A percentile compares a stretch with the other conserved stretches of the same genome.
phyloP scores from a whole-genome alignment of 2,797 vertebrate genomes.

The Buceros bicornis region DNA sequence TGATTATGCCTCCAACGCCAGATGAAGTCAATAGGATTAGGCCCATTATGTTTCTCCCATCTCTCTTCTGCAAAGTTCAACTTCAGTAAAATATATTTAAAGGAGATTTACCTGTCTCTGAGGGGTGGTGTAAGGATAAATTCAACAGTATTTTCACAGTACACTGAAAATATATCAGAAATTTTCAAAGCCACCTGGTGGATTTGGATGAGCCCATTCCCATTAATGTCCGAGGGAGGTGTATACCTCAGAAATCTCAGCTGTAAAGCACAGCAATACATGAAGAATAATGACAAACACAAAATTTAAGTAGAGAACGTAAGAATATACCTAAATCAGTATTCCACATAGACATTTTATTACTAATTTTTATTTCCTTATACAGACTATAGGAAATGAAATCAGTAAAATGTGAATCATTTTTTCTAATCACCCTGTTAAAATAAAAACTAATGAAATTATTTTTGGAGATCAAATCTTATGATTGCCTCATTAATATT shows the following conservation, averaged over 20 bases:
- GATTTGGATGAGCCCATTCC: constrained; percentile 47
- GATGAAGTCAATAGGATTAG: constrained; percentile 56
- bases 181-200: constrained; percentile 52
- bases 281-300: constrained; percentile 29
- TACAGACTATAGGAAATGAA: background rate
- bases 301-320: constrained; percentile 45
- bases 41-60: constrained; percentile 37
- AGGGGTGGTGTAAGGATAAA: constrained; percentile 46
- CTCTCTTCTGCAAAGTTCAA: constrained; percentile 29
- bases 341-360: constrained; percentile 4
- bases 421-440: constrained; percentile 26
- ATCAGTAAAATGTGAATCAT: constrained; percentile 7
- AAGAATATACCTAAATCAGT: constrained; percentile 28
- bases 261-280: constrained; percentile 11
- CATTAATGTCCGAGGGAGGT: constrained; percentile 45
- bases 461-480: constrained; percentile 31
- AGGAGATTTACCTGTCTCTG: constrained; percentile 63
- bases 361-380: constrained; percentile 45
- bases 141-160: constrained; percentile 31
- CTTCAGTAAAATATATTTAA: constrained; percentile 63
- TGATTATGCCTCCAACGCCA: constrained; percentile 1
- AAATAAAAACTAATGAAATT: constrained; percentile 56
- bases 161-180: constrained; percentile 35
- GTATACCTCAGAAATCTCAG: constrained; percentile 16
- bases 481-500: constrained; percentile 36